Evolutionary conservation across 2,888 invertebrate genomes (phyloP), one percentile per base, ranked within the genome.

Genomic region (Tetragonisca angustula): DNA sequence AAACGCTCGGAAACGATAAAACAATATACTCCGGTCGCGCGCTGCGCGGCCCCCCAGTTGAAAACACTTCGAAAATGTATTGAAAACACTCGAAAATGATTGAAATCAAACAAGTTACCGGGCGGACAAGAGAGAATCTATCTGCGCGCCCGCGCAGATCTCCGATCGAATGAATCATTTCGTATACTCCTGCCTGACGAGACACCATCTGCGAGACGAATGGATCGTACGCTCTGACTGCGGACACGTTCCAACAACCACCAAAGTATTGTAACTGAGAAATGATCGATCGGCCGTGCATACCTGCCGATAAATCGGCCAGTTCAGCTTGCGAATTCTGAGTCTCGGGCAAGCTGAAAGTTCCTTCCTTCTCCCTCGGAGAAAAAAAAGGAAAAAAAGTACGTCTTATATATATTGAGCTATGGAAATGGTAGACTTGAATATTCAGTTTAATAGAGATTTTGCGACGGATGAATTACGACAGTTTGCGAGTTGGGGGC

Each of bases 101-200:
- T 89, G 89, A 89, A 89, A 89, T 89, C 89, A 89, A 89, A 89
- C 88, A 89, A 85, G 88, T 84, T 89, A 82, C 83, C 82, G 27
- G 54, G 54, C 56, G 59, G 61, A 79, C 82, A 81, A 82, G 84
- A 64, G 84, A 69, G n/a, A 75, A 79, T 77, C 84, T 78, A 86
- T 83, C 86, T 74, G 54, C 86, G 50, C 49, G 32, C 27, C 24
- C 68, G 36, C 49, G 4, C 21, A n/a, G 21, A 54, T 65, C 78
- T 56, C 43, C 43, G 77, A 76, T 87, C 75, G 71, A 73, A 67
- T 76, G 75, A 80, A 83, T 83, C 68, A 83, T 87, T 83, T 87
- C 71, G 81, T 71, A 59, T 70, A 75, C 71, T 54, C 79, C 68
- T 71, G 27, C 43, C 64, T 52, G 81, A 79, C 78, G 75, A 68